Percentiles rank a stretch among this genome's conserved stretches.
Conservation (phyloP, 2,113 vertebrate genomes). For the Istiophorus platypterus region DNA sequence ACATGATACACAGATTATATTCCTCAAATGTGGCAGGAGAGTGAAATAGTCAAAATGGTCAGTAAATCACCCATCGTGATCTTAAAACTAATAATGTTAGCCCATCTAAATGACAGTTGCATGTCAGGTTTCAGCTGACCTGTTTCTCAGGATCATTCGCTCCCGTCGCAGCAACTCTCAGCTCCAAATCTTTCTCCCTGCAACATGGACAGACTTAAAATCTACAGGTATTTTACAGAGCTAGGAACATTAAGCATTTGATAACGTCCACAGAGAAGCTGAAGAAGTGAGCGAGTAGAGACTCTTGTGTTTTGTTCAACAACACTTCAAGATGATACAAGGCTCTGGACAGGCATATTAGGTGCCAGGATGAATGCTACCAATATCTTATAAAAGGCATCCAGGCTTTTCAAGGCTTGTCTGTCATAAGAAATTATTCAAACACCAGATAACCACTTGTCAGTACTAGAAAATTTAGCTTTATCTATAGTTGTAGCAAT, state of each 20-base stretch:
- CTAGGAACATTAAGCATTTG: background rate
- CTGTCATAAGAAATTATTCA: background rate
- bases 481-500: background rate
- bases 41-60: background rate
- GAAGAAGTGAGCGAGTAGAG: background rate
- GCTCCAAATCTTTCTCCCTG: constrained; percentile 93
- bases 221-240: background rate
- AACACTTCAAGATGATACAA: background rate
- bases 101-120: background rate
- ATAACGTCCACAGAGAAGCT: background rate
- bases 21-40: background rate
- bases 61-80: background rate
- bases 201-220: constrained; percentile 3
- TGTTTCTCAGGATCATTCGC: constrained; percentile 90
- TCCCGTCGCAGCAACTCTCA: constrained; percentile 90
- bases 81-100: background rate
- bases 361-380: background rate
- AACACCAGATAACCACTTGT: background rate
- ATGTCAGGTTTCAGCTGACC: constrained; percentile 73
- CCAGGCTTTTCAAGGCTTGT: background rate
- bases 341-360: background rate
- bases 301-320: background rate
- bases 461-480: too few species aligned
- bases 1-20: background rate
- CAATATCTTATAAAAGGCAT: background rate